Conservation (phyloP, 2,888 invertebrate species). For the Anthoptus insignis region DNA sequence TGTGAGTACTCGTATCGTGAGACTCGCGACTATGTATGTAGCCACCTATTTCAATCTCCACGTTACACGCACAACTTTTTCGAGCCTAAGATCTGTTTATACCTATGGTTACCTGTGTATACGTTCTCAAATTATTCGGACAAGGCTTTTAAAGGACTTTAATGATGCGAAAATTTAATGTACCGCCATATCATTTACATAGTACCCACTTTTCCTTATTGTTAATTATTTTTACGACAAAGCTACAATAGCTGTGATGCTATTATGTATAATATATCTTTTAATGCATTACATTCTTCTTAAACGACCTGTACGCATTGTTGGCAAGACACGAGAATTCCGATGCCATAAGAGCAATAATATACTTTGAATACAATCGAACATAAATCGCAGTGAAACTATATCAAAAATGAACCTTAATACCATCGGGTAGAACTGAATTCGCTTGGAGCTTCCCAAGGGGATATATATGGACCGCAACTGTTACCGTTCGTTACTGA, state of each 20-base stretch:
- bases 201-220: too few species aligned
- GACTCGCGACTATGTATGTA: slow-evolving; percentile 7
- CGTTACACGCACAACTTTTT: not conserved
- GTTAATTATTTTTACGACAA: too few species aligned
- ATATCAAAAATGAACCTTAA: slow-evolving; percentile 50
- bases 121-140: too few species aligned
- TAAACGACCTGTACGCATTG: not conserved
- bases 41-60: slow-evolving; percentile 18
- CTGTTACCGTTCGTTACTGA: slow-evolving; percentile 72
- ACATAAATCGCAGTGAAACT: slow-evolving; percentile 46
- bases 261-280: too few species aligned
- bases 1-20: too few species aligned
- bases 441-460: slow-evolving; percentile 51
- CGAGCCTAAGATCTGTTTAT: not conserved
- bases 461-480: slow-evolving; percentile 58
- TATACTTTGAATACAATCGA: slow-evolving; percentile 51
- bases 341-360: slow-evolving; percentile 19
- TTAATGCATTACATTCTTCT: not conserved
- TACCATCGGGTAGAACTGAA: slow-evolving; percentile 44
- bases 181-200: too few species aligned
- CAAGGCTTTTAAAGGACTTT: too few species aligned
- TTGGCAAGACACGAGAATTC: slow-evolving; percentile 8
- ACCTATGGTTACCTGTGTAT: too few species aligned
- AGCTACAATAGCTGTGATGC: too few species aligned
- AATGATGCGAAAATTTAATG: too few species aligned